phyloP scores from a whole-genome alignment of 2,113 vertebrate genomes.

The Seriola quinqueradiata region DNA sequence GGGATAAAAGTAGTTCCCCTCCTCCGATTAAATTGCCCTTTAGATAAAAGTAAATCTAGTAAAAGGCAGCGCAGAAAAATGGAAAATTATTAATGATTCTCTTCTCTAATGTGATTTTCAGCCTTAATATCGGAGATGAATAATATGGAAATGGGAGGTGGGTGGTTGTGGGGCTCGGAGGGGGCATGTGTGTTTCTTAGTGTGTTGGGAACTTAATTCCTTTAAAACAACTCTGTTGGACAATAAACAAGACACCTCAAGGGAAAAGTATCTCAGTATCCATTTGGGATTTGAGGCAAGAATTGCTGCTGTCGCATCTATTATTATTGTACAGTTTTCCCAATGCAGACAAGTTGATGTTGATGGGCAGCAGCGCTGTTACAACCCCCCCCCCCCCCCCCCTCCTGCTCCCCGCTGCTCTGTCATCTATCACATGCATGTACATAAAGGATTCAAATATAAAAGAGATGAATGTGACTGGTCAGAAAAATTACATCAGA shows the following conservation, averaged over 20 bases:
- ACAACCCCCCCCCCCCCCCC: not conserved
- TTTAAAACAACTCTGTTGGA: constrained; percentile 49
- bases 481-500: not conserved
- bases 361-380: constrained; percentile 8
- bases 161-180: not conserved
- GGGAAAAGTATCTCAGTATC: constrained; percentile 2
- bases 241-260: constrained; percentile 28
- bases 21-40: constrained; percentile 73
- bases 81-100: constrained; percentile 55
- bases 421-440: not conserved
- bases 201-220: constrained; percentile 49
- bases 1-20: constrained; percentile 65
- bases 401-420: not conserved
- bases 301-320: not conserved
- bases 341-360: not conserved
- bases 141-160: constrained; percentile 39
- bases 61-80: constrained; percentile 45
- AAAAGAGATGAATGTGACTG: not conserved
- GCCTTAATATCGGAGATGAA: constrained; percentile 62
- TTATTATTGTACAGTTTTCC: not conserved
- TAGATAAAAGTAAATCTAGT: constrained; percentile 73
- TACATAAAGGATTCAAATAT: not conserved
- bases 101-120: constrained; percentile 60
- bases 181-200: constrained; percentile 26
- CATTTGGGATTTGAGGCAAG: constrained; percentile 10